Evolutionary conservation across 2,113 vertebrate species (phyloP).

Genomic region (Chionodraco myersi): DNA sequence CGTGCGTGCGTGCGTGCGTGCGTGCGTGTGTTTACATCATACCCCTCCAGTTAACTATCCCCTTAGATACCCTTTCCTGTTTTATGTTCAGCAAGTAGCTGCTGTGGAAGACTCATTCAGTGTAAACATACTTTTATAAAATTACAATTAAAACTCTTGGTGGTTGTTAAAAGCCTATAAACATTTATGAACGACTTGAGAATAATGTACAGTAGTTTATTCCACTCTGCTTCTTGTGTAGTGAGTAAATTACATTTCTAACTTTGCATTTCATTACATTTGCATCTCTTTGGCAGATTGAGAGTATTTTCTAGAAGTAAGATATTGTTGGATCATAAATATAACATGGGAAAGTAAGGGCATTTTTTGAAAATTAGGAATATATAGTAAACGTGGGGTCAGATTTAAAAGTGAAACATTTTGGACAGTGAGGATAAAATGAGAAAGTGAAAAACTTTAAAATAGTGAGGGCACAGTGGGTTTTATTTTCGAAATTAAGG

Average conservation of each 20-base stretch:
- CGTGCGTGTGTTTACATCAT: neutral
- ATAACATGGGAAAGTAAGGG: neutral
- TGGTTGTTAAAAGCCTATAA: too few species aligned
- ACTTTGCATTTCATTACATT: neutral
- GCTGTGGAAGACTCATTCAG: neutral
- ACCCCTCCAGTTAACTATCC: constrained; percentile 13
- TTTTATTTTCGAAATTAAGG: too few species aligned
- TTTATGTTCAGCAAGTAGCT: neutral
- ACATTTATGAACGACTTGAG: neutral
- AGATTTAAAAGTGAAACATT: neutral
- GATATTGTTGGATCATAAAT: neutral
- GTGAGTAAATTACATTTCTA: neutral
- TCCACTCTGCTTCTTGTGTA: neutral
- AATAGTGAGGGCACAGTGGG: too few species aligned
- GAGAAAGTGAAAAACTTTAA: neutral
- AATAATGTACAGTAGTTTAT: neutral
- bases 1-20: neutral
- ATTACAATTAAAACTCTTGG: neutral
- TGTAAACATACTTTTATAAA: neutral
- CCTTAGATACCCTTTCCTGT: constrained; percentile 22
- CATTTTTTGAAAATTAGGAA: neutral
- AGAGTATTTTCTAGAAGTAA: neutral
- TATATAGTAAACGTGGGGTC: too few species aligned
- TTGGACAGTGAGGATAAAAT: neutral
- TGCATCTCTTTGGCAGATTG: neutral